These are phyloP conservation scores for Panthera leo DNA, from an alignment of 2,113 vertebrate species.

Conservation along the genomic window DNA sequence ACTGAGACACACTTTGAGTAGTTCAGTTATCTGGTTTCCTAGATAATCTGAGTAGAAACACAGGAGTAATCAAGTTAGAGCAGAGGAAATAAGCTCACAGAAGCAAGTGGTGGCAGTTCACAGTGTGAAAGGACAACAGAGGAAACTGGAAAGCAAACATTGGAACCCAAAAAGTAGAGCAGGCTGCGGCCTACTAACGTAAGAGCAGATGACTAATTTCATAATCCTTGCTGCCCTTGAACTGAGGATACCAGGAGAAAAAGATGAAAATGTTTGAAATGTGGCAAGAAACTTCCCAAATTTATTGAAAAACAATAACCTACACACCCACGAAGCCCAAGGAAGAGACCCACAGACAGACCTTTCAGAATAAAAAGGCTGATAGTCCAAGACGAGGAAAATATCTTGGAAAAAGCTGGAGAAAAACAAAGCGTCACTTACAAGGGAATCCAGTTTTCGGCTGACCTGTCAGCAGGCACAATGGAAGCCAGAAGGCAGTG, in stretches of 20 bases:
- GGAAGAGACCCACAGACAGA: background rate
- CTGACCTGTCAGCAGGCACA: background rate
- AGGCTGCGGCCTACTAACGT: background rate
- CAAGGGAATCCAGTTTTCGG: background rate
- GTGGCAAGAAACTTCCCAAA: background rate
- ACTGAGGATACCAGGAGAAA: background rate
- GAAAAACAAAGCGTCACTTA: background rate
- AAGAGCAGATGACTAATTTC: background rate
- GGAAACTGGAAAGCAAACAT: background rate
- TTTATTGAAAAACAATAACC: background rate
- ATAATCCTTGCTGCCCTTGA: background rate
- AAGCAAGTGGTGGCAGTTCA: background rate
- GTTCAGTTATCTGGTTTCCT: background rate
- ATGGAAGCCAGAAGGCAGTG: background rate
- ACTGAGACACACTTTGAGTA: background rate
- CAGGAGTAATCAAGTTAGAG: background rate
- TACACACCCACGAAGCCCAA: background rate
- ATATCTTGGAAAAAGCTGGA: background rate
- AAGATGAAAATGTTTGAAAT: background rate
- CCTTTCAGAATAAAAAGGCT: background rate
- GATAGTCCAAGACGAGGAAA: background rate
- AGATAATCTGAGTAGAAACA: slow-evolving; percentile 2
- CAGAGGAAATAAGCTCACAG: background rate
- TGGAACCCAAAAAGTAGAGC: background rate
- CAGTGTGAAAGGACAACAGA: background rate